Evolutionary conservation across 2,113 vertebrate species (phyloP).

Genomic region (Martes martes): DNA sequence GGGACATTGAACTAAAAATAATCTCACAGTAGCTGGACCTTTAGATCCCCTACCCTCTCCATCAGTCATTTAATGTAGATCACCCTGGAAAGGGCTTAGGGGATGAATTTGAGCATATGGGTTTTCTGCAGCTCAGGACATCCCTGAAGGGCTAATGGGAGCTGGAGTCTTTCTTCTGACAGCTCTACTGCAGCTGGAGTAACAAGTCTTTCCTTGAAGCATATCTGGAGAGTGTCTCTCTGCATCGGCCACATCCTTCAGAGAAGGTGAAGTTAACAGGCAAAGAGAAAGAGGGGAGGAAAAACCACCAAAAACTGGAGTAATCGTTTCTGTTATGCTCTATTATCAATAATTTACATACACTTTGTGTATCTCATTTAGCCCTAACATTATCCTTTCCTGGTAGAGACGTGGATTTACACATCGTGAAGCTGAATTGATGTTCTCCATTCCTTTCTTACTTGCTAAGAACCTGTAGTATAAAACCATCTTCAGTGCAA

Average conservation of each 20-base stretch:
- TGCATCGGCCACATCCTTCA: background rate
- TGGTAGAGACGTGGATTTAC: background rate
- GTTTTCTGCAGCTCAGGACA: background rate
- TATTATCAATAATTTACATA: background rate
- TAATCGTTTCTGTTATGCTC: background rate
- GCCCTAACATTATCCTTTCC: background rate
- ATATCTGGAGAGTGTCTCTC: background rate
- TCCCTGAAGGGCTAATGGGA: background rate
- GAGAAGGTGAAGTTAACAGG: background rate
- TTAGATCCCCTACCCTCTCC: background rate
- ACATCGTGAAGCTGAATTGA: background rate
- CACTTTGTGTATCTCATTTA: background rate
- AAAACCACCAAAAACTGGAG: background rate
- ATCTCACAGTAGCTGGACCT: background rate
- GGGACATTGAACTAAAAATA: background rate
- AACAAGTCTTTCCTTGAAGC: background rate
- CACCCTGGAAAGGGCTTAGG: background rate
- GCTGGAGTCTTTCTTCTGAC: background rate
- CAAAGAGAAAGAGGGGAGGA: background rate
- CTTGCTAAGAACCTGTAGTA: background rate
- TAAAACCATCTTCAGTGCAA: background rate
- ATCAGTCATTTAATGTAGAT: background rate
- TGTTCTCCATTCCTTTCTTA: background rate
- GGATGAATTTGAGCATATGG: background rate
- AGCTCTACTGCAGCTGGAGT: background rate